phyloP scores from a whole-genome alignment of 2,888 invertebrate species.

The Lobophora halterata region DNA sequence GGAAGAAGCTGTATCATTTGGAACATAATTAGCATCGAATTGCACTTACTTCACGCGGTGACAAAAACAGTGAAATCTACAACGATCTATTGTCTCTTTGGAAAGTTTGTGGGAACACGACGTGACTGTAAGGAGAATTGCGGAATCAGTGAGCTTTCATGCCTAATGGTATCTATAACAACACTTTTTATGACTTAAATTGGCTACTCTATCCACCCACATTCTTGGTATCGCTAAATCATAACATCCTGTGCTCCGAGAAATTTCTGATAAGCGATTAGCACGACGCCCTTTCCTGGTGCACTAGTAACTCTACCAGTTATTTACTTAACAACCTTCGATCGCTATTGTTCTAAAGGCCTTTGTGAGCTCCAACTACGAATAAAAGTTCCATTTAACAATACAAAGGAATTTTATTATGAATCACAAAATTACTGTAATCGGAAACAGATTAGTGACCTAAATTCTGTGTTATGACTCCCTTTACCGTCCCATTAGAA shows the following conservation, averaged over 20 bases:
- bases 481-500: slow-evolving; percentile 14
- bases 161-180: slow-evolving; percentile 33
- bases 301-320: slow-evolving; percentile 2
- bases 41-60: slow-evolving; percentile 51
- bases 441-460: slow-evolving; percentile 24
- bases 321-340: slow-evolving; percentile 20
- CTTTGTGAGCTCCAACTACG: too few species aligned
- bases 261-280: slow-evolving; percentile 28
- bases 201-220: slow-evolving; percentile 1
- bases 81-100: slow-evolving; percentile 67
- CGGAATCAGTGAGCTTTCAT: slow-evolving; percentile 56
- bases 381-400: slow-evolving; percentile 22
- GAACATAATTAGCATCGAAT: slow-evolving; percentile 59
- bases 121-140: slow-evolving; percentile 55
- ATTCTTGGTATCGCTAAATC: slow-evolving; percentile 8
- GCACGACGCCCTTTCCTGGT: slow-evolving; percentile 14
- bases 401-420: slow-evolving; percentile 33
- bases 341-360: slow-evolving; percentile 51
- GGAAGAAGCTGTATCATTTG: slow-evolving; percentile 54
- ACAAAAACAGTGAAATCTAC: slow-evolving; percentile 77
- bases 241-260: slow-evolving; percentile 20
- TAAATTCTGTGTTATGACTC: slow-evolving; percentile 23
- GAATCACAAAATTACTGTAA: slow-evolving; percentile 24
- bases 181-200: slow-evolving; percentile 16
- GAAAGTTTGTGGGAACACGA: slow-evolving; percentile 71